A percentile compares a stretch with the other conserved stretches of the same genome.
Evolutionary conservation across 2,113 vertebrate genomes (phyloP).

Genomic region (Python bivittatus): DNA sequence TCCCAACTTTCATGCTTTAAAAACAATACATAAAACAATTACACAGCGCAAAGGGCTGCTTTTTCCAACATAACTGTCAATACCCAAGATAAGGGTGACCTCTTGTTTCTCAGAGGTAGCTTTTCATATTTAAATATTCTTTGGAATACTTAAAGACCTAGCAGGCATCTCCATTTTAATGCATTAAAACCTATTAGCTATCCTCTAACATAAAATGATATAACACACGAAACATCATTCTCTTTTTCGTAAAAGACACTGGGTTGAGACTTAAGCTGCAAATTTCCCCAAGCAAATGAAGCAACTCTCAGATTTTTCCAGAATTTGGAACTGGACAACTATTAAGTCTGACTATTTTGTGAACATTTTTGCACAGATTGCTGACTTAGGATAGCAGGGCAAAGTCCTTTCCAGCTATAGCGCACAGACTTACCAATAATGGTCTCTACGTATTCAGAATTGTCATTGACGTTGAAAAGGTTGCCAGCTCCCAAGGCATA

Average conservation of each 20-base stretch:
- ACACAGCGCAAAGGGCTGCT: not conserved
- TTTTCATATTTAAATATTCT: too few species aligned
- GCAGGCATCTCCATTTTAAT: too few species aligned
- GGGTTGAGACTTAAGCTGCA: not conserved
- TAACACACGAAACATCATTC: too few species aligned
- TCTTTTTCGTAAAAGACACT: too few species aligned
- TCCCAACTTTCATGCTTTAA: not conserved
- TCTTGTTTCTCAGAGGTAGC: not conserved
- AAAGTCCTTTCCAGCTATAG: not conserved
- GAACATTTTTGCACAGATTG: not conserved
- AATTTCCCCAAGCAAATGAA: not conserved
- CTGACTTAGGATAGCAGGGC: not conserved
- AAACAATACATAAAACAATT: not conserved
- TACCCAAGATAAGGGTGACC: too few species aligned
- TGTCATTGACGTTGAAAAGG: constrained; percentile 97
- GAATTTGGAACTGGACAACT: not conserved
- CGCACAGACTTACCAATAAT: constrained; percentile 87
- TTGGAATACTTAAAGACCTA: too few species aligned
- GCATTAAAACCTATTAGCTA: too few species aligned
- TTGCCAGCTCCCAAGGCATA: constrained; percentile 97
- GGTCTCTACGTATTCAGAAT: constrained; percentile 98
- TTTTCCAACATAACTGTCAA: not conserved
- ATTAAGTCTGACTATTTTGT: too few species aligned
- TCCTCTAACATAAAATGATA: too few species aligned
- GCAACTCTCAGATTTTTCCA: not conserved